phyloP scores from a whole-genome alignment of 2,113 vertebrate species.

The Atractosteus spatula region DNA sequence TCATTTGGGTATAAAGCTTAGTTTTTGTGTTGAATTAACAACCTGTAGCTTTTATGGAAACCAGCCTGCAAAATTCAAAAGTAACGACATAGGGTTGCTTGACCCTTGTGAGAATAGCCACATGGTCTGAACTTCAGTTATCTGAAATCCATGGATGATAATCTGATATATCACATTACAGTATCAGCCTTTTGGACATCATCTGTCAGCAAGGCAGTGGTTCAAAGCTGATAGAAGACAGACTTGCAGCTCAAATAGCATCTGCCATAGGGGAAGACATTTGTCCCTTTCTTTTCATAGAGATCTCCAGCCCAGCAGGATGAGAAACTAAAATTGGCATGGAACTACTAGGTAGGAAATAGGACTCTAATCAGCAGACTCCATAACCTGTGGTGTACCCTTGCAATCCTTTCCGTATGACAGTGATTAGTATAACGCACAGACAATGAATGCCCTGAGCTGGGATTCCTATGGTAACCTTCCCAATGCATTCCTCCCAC shows the following conservation, averaged over 20 bases:
- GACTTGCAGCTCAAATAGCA: neutral
- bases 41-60: constrained; percentile 24
- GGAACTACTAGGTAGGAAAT: neutral
- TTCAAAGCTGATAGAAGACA: constrained; percentile 10
- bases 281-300: neutral
- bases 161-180: neutral
- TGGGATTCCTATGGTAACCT: constrained; percentile 81
- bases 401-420: constrained; percentile 94
- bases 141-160: constrained; percentile 8
- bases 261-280: neutral
- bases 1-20: neutral
- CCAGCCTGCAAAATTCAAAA: constrained; percentile 21
- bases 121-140: constrained; percentile 17
- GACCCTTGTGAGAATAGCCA: constrained; percentile 32
- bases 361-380: constrained; percentile 59
- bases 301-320: neutral
- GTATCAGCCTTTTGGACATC: neutral
- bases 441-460: constrained; percentile 71
- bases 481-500: constrained; percentile 70
- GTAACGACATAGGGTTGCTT: constrained; percentile 36
- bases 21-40: constrained; percentile 14
- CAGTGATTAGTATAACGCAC: constrained; percentile 82
- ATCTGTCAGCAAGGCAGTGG: constrained; percentile 13
- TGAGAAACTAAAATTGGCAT: neutral
- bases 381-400: constrained; percentile 70